phyloP scores from a whole-genome alignment of 2,888 invertebrate genomes.

The Schizaphis graminum region DNA sequence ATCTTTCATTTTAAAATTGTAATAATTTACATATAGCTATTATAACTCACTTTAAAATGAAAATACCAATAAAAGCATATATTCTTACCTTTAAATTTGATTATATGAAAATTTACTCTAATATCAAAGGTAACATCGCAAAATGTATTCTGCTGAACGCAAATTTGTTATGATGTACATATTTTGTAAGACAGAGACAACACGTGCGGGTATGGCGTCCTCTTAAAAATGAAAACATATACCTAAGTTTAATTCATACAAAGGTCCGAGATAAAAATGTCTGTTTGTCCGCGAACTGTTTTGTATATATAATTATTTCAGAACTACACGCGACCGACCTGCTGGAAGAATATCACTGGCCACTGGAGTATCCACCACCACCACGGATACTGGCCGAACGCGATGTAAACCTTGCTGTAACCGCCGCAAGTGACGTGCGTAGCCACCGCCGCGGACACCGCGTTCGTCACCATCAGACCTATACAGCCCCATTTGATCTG shows the following conservation, averaged over 20 bases:
- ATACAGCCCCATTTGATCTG: slow-evolving; percentile 78
- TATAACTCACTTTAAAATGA: too few species aligned
- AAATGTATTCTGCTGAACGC: too few species aligned
- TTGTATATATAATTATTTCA: neutral
- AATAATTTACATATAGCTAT: too few species aligned
- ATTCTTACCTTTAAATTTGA: too few species aligned
- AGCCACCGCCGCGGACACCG: slow-evolving; percentile 76
- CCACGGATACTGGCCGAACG: slow-evolving; percentile 77
- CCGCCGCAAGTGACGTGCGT: slow-evolving; percentile 80
- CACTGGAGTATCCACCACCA: slow-evolving; percentile 78
- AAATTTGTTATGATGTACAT: too few species aligned
- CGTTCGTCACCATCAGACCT: slow-evolving; percentile 75
- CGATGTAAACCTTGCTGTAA: slow-evolving; percentile 76
- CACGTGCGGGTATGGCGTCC: too few species aligned
- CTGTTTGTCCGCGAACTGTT: neutral
- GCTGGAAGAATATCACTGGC: slow-evolving; percentile 77
- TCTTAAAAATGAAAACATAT: neutral
- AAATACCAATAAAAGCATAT: too few species aligned
- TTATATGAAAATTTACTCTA: too few species aligned
- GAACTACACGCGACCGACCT: slow-evolving; percentile 72
- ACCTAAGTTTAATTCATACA: neutral
- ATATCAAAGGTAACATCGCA: too few species aligned
- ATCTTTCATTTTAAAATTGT: too few species aligned
- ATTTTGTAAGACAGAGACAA: too few species aligned
- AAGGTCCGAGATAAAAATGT: neutral